Conservation (phyloP, 2,113 vertebrate species). For the Butorides virescens region DNA sequence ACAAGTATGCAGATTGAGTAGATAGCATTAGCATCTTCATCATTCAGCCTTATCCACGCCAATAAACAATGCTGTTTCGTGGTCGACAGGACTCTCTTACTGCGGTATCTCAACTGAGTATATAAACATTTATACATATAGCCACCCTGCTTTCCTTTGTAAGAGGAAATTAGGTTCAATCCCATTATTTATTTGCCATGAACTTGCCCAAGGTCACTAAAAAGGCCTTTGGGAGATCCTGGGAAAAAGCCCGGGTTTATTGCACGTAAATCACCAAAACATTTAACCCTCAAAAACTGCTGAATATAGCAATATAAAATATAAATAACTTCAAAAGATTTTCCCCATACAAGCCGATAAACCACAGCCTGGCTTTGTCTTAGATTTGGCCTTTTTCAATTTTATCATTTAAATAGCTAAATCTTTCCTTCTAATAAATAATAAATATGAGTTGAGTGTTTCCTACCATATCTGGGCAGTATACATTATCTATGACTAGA, state of each 20-base stretch:
- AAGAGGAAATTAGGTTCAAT: not conserved
- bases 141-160: not conserved
- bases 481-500: not conserved
- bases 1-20: slow-evolving; percentile 55
- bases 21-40: slow-evolving; percentile 31
- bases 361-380: not conserved
- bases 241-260: not conserved
- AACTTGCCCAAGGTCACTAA: not conserved
- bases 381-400: not conserved
- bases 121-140: not conserved
- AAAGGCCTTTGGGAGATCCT: not conserved
- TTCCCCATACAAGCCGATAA: not conserved
- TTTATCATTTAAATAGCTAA: not conserved
- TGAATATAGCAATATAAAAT: not conserved
- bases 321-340: not conserved
- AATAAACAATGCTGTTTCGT: slow-evolving; percentile 16
- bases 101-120: not conserved
- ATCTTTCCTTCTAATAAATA: not conserved
- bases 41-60: not conserved
- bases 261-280: not conserved
- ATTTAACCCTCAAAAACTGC: not conserved
- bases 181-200: not conserved
- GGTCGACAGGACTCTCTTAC: not conserved
- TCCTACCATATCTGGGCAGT: not conserved
- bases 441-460: not conserved